Evolutionary conservation across 2,113 vertebrate genomes (phyloP).

Genomic region (Sinocyclocheilus maitianheensis): DNA sequence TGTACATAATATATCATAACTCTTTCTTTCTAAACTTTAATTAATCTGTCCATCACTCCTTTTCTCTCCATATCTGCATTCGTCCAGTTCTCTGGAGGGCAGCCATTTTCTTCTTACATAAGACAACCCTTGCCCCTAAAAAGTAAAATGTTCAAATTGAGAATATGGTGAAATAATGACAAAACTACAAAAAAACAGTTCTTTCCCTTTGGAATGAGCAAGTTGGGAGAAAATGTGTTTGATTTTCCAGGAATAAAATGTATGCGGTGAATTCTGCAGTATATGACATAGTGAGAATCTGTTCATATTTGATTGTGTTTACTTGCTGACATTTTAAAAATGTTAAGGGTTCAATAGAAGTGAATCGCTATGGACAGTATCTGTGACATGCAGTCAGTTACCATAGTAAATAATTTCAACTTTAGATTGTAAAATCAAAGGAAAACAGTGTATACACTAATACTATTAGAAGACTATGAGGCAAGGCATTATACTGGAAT

Average conservation of each 20-base stretch:
- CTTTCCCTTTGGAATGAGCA: not conserved
- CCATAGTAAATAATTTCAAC: not conserved
- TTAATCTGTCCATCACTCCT: constrained; percentile 8
- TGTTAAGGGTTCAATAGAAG: not conserved
- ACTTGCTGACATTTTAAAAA: too few relatives aligned
- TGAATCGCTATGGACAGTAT: not conserved
- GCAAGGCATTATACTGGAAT: not conserved
- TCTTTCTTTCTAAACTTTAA: constrained; percentile 10
- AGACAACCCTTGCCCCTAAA: not conserved
- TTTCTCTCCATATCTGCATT: constrained; percentile 14
- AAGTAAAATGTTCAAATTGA: not conserved
- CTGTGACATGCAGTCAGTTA: not conserved
- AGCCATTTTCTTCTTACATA: not conserved
- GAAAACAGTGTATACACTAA: not conserved
- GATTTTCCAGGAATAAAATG: not conserved
- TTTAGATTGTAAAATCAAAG: not conserved
- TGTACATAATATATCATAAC: not conserved
- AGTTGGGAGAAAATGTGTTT: too few relatives aligned
- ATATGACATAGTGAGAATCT: not conserved
- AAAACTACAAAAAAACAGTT: not conserved
- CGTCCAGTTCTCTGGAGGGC: not conserved
- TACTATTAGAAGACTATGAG: not conserved
- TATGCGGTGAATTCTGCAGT: not conserved
- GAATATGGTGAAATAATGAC: not conserved
- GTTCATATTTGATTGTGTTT: not conserved